Percentiles rank a stretch among this genome's conserved stretches.
Evolutionary conservation across 2,797 vertebrate genomes (phyloP).

Genomic region (Catamblyrhynchus diadema): DNA sequence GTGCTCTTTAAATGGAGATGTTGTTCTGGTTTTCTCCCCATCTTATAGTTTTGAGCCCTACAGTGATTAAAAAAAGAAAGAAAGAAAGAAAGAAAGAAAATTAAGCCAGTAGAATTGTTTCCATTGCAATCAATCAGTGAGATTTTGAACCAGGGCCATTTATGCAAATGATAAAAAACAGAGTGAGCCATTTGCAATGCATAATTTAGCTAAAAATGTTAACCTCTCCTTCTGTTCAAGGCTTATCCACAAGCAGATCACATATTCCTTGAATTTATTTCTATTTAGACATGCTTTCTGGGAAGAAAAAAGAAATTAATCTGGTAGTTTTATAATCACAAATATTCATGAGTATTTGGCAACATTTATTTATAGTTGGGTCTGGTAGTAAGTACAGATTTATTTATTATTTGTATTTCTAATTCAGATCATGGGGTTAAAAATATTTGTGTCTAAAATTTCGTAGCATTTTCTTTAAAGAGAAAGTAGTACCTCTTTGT

Average conservation of each 20-base stretch:
- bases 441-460: background rate
- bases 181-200: constrained; percentile 43
- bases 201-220: constrained; percentile 64
- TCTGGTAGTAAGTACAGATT: background rate
- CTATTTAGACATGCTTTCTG: constrained; percentile 7
- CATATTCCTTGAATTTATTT: constrained; percentile 20
- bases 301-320: background rate
- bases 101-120: background rate
- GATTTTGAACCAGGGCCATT: constrained; percentile 43
- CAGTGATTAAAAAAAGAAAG: background rate
- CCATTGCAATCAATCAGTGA: constrained; percentile 21
- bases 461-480: background rate
- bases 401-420: constrained; percentile 28
- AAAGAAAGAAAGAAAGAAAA: background rate
- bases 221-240: constrained; percentile 58
- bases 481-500: background rate
- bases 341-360: constrained; percentile 22
- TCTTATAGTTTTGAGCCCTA: background rate
- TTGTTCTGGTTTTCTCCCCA: background rate
- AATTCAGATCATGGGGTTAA: background rate
- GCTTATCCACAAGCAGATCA: constrained; percentile 36
- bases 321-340: background rate
- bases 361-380: constrained; percentile 5
- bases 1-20: background rate
- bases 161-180: constrained; percentile 43